Evolutionary conservation across 2,113 vertebrate species (phyloP), one percentile per base, ranked within the genome.

Genomic region (Hemichromis elongatus): DNA sequence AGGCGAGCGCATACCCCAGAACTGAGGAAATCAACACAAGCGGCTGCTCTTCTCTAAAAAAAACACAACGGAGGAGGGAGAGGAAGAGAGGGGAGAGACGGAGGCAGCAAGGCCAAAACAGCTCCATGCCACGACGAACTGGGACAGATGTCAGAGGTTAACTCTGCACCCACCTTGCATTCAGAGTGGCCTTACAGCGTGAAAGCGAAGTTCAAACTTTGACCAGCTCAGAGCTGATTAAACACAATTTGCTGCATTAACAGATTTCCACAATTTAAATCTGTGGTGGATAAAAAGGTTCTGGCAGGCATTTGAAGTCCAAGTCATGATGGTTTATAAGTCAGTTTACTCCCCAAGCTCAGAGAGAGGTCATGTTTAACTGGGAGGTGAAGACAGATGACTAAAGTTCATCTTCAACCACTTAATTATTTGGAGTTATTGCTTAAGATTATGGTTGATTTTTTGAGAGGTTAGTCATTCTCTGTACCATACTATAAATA

Each of bases 11-110:
- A 94, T 93, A 94, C 86, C 88, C 90, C 91, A 92, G 87, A 79
- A 90, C 87, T 91, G 92, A 95, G 91, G 87, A 88, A 91, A 95
- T 91, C 90, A 86, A 89, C 90, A 91, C 82, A 73, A 90, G 81
- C 2, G 35, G 66, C 86, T 90, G 63, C 82, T 88, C 86, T 70
- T 59, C 77, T 78, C 77, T 80, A 30, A 53, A 86, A 63, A 33
- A 37, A 94, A 91, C 61, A 88, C 85, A 83, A 56, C 21, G 33
- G 81, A 85, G 47, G 54, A 87, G 7, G 37, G 83, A 61, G 55
- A 73, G 81, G 33, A 70, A 81, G 35, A 19, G 26, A 37, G 3
- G 37, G 6, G 14, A 16, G 66, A 45, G 63, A 47, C 55, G 37
- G n/a, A 30, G 13, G 40, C 55, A 70, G 73, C 21, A n/a, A 47